Conservation (phyloP, 2,113 vertebrate genomes). For the Gasterosteus aculeatus region DNA sequence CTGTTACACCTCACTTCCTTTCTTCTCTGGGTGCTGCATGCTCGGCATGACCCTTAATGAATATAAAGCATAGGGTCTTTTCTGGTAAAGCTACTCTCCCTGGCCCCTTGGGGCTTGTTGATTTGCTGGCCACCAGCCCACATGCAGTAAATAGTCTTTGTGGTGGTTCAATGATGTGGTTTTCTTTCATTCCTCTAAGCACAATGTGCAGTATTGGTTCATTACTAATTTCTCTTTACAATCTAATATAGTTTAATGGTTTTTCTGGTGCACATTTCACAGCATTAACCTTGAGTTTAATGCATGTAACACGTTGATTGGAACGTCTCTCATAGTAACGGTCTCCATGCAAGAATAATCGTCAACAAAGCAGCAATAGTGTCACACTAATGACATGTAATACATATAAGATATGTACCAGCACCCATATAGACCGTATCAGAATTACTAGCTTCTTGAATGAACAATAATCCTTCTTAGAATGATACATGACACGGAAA, state of each 20-base stretch:
- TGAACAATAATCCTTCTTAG: neutral
- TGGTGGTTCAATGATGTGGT: conserved; percentile 9
- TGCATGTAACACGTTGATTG: neutral
- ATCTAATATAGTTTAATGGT: neutral
- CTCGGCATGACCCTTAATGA: conserved; percentile 32
- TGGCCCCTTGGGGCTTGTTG: conserved; percentile 26
- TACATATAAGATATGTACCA: neutral
- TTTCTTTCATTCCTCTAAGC: conserved; percentile 19
- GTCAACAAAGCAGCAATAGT: neutral
- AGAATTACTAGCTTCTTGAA: neutral
- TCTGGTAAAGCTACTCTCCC: conserved; percentile 28
- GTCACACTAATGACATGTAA: neutral
- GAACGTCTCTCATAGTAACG: neutral
- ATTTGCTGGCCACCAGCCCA: conserved; percentile 18
- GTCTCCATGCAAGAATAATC: neutral
- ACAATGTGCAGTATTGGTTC: conserved; percentile 16
- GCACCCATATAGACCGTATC: neutral
- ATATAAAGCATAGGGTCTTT: conserved; percentile 45
- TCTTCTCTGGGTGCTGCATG: conserved; percentile 17
- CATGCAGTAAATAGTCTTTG: conserved; percentile 23
- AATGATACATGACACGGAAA: neutral
- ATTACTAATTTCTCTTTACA: neutral
- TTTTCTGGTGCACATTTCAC: neutral
- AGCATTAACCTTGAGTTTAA: neutral
- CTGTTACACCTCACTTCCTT: conserved; percentile 42